Evolutionary conservation across 2,797 vertebrate species (phyloP).

Genomic region (Setipinna tenuifilis): DNA sequence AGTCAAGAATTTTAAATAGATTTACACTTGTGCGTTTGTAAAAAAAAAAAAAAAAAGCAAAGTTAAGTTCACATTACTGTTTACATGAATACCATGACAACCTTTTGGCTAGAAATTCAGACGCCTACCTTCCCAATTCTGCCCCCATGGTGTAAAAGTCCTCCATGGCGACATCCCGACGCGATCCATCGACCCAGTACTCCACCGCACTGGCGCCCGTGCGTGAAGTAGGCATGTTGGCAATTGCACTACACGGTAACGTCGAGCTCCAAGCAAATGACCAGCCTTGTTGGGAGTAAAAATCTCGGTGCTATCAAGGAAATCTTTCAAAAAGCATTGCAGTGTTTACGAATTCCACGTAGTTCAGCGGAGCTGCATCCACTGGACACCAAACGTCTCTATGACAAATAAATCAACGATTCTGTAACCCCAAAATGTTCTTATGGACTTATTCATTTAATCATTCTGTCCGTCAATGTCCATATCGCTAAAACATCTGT

Average conservation of each 20-base stretch:
- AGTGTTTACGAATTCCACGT: background rate
- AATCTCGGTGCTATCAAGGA: conserved; percentile 39
- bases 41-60: too few species aligned
- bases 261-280: background rate
- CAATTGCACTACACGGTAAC: background rate
- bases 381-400: conserved; percentile 5
- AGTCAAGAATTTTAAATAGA: too few species aligned
- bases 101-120: background rate
- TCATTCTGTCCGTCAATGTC: conserved; percentile 36
- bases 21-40: too few species aligned
- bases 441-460: conserved; percentile 40
- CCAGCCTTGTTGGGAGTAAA: conserved; percentile 36
- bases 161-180: conserved; percentile 78
- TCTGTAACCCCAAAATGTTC: conserved; percentile 34
- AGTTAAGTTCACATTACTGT: background rate
- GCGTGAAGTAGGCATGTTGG: conserved; percentile 80
- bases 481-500: conserved; percentile 42
- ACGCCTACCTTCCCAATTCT: conserved; percentile 79
- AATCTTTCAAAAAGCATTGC: conserved; percentile 48
- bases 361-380: background rate
- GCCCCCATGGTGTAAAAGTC: conserved; percentile 81
- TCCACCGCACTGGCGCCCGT: conserved; percentile 73
- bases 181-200: conserved; percentile 87
- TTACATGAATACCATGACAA: background rate
- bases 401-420: conserved; percentile 21